Base-by-base conservation (phyloP, 2,797 vertebrate genomes). In the Avahi laniger region DNA sequence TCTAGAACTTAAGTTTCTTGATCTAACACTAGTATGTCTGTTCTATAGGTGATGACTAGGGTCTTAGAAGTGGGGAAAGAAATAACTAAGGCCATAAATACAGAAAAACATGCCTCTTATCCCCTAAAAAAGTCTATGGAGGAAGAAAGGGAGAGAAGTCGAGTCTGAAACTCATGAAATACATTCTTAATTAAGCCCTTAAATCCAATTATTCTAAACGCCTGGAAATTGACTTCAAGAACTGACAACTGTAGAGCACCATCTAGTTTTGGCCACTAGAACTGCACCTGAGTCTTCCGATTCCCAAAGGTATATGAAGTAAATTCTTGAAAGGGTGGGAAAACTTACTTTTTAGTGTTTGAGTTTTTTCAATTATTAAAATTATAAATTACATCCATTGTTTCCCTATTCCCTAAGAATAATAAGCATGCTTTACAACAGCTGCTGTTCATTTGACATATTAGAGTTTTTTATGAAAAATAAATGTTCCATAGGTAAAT, bases 261-360 rank as follows among this genome's bases (percentile, higher is more conserved):
- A 97, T 96, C 97, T 97, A 94, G 96, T 88, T n/a, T 82, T 87
- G 33, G 26, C 9, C 61, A 22, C 46, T 87, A 54, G 89, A 97
- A 98, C 86, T 97, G 94, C 95, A 97, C 15, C 2, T 6, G 72
- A 52, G 9, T 78, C n/a, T 94, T 91, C 48, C 20, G n/a, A 59
- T 43, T 70, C 10, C n/a, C 61, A 20, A 41, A 30, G 8, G 33
- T 24, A 2, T 22, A 18, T 3, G 3, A 85, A 46, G 50, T 43
- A 59, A 83, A 63, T 72, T 63, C 28, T 80, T 24, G 0, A 0
- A 46, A 2, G 30, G 1, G 17, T 38, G 12, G 20, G 18, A n/a
- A 89, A 88, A 80, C 59, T 96, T 76, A 61, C 48, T 14, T 86
- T 76, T 94, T 46, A 70, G 17, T 85, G 33, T 85, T 86, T 61